Evolutionary conservation across 1,140 invertebrate genomes (phyloP).

Genomic region (Trichonephila clavata): DNA sequence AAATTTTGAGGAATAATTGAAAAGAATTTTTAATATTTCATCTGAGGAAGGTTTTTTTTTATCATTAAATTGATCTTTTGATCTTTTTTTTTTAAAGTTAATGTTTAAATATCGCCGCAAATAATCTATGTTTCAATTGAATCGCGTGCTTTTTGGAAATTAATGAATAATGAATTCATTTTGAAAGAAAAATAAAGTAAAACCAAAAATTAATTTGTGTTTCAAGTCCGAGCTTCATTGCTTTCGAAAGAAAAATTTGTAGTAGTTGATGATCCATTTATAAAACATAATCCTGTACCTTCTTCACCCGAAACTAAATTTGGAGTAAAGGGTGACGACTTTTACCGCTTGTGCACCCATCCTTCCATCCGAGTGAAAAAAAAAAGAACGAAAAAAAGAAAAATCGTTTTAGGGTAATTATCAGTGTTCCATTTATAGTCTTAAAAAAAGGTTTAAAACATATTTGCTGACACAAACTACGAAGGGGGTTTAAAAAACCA

Average conservation of each 20-base stretch:
- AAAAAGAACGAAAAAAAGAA: background rate
- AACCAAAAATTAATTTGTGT: background rate
- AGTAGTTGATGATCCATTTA: conserved; percentile 30
- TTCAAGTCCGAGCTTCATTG: background rate
- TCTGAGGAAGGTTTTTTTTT: too few species aligned
- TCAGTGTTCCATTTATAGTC: conserved; percentile 14
- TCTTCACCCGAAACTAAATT: conserved; percentile 3
- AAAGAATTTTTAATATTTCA: too few species aligned
- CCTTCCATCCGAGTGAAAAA: background rate
- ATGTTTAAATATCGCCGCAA: too few species aligned
- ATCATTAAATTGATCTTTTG: too few species aligned
- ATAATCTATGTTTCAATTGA: too few species aligned
- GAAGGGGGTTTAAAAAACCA: background rate
- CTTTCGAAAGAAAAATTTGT: background rate
- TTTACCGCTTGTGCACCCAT: conserved; percentile 5
- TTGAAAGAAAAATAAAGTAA: too few species aligned
- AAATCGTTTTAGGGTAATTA: background rate
- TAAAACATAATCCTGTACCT: background rate
- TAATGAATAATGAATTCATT: too few species aligned
- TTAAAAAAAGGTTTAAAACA: background rate
- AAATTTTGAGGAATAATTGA: too few species aligned
- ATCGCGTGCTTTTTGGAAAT: too few species aligned
- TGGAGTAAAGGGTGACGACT: conserved; percentile 45
- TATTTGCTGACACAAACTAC: background rate
- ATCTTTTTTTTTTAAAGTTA: too few species aligned